Percentiles rank a stretch among this genome's conserved stretches.
Evolutionary conservation across 2,113 vertebrate species (phyloP).

Genomic region (Illadopsis cleaveri): DNA sequence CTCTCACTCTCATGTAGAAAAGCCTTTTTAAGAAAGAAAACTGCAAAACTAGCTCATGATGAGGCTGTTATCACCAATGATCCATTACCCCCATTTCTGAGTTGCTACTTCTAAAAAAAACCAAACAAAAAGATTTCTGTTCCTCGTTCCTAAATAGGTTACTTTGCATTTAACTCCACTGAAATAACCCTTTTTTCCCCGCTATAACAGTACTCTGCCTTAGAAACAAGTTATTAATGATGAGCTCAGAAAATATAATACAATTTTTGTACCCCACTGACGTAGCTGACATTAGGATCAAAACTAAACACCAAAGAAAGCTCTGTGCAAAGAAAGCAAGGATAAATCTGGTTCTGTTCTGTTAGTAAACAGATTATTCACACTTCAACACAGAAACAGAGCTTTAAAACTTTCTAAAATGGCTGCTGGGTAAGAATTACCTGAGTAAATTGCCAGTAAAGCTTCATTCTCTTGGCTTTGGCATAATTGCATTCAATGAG

Average conservation of each 20-base stretch:
- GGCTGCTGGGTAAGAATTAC: slow-evolving; percentile 67
- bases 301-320: background rate
- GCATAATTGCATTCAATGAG: slow-evolving; percentile 97
- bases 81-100: background rate
- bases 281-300: background rate
- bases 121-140: background rate
- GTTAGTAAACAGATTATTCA: background rate
- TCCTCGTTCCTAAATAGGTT: background rate
- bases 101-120: background rate
- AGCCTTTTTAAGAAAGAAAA: background rate
- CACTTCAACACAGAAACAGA: background rate
- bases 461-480: slow-evolving; percentile 95
- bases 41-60: background rate
- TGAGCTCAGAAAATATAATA: background rate
- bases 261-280: background rate
- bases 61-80: background rate
- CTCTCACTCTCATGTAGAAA: background rate
- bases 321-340: background rate
- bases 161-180: background rate
- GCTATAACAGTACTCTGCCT: background rate
- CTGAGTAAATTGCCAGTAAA: slow-evolving; percentile 97
- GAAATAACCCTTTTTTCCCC: background rate
- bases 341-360: background rate
- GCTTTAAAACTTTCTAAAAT: background rate
- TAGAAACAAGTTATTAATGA: background rate